Conservation (phyloP, 2,797 vertebrate species). For the Peromyscus aztecus region DNA sequence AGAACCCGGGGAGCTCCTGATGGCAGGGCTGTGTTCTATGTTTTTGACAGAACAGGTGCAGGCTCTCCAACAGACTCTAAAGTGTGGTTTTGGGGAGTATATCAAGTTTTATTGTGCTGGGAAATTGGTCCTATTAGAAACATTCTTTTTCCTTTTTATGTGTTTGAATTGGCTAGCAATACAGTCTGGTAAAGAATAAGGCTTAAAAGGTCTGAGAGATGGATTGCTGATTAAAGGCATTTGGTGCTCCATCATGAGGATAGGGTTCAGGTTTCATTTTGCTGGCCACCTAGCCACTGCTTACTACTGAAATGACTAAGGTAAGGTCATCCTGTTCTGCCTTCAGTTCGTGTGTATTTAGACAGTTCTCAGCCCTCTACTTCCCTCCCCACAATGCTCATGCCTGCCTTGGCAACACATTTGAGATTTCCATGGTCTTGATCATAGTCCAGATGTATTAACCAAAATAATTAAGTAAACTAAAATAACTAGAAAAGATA, state of each 20-base stretch:
- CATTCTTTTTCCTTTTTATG: background rate
- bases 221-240: no score
- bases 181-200: background rate
- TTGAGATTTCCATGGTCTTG: background rate
- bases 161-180: background rate
- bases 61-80: background rate
- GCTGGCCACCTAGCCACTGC: background rate
- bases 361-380: background rate
- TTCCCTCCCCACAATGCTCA: background rate
- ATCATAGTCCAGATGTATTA: background rate
- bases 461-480: background rate
- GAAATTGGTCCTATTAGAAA: background rate
- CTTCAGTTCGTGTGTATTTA: background rate
- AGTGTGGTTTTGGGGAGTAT: background rate
- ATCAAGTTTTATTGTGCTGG: background rate
- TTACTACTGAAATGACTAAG: background rate
- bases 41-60: no score
- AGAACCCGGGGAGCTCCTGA: background rate
- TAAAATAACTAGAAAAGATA: background rate
- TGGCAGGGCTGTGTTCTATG: background rate
- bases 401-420: background rate
- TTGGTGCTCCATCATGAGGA: background rate
- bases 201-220: background rate
- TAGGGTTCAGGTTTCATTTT: background rate
- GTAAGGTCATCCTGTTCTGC: background rate